These are phyloP conservation scores for Synanceia verrucosa DNA, from an alignment of 2,797 vertebrate species.

Conservation along the genomic window DNA sequence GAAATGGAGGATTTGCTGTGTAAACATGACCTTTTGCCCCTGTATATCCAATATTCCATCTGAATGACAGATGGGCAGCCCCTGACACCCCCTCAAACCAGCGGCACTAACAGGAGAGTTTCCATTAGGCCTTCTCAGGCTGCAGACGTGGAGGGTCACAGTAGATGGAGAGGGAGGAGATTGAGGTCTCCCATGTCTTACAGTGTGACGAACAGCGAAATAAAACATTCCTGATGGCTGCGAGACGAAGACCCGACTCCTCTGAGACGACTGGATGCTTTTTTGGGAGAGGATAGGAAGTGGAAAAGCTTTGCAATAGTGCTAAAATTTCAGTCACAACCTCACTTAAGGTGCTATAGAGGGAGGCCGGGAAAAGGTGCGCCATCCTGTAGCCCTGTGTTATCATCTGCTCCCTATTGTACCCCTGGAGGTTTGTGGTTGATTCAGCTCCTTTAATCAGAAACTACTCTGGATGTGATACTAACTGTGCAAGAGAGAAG, in stretches of 20 bases:
- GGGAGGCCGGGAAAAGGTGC: constrained; percentile 64
- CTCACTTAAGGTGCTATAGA: constrained; percentile 26
- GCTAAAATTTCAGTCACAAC: constrained; percentile 40
- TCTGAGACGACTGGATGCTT: constrained; percentile 43
- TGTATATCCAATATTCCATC: constrained; percentile 62
- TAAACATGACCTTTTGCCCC: constrained; percentile 71
- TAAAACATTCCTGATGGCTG: constrained; percentile 57
- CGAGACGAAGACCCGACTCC: constrained; percentile 35
- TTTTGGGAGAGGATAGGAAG: neutral
- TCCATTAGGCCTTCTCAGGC: constrained; percentile 46
- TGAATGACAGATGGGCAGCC: constrained; percentile 46
- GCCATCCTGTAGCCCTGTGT: constrained; percentile 54
- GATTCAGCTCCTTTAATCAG: constrained; percentile 72
- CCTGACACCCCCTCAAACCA: neutral
- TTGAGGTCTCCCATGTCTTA: constrained; percentile 53
- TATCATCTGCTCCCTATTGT: constrained; percentile 54
- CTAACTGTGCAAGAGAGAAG: constrained; percentile 35
- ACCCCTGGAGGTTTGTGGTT: constrained; percentile 46
- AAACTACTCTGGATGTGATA: constrained; percentile 50
- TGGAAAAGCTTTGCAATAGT: constrained; percentile 25
- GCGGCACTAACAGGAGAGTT: constrained; percentile 41
- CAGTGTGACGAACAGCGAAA: constrained; percentile 62
- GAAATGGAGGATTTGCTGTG: constrained; percentile 65
- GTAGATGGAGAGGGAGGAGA: constrained; percentile 47
- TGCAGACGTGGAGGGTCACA: constrained; percentile 33